A percentile compares a stretch with the other conserved stretches of the same genome.
Conservation (phyloP, 2,113 vertebrate species). For the Machaerirhynchus nigripectus region DNA sequence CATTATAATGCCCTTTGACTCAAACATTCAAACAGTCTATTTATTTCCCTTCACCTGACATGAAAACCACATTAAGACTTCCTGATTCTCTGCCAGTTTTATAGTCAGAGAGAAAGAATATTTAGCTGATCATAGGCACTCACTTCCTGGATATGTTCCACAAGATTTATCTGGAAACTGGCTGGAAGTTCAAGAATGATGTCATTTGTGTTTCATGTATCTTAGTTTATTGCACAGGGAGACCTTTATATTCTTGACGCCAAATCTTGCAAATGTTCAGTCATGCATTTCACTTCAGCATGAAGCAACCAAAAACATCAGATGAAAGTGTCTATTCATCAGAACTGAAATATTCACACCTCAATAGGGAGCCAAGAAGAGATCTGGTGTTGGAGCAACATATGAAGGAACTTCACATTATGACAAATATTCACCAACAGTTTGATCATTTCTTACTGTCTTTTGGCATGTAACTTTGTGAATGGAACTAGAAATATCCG, state of each 20-base stretch:
- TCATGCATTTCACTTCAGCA: not conserved
- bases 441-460: not conserved
- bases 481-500: not conserved
- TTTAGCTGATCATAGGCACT: not conserved
- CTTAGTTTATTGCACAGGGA: not conserved
- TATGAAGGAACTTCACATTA: not conserved
- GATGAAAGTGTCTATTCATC: not conserved
- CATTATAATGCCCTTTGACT: not conserved
- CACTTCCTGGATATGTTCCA: not conserved
- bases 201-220: not conserved
- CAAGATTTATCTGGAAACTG: not conserved
- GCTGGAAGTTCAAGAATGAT: not conserved
- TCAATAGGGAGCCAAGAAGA: not conserved
- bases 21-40: not conserved
- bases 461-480: not conserved
- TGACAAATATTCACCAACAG: not conserved
- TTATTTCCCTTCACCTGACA: not conserved
- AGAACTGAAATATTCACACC: conserved; percentile 13
- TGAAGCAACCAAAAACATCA: not conserved
- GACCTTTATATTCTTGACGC: not conserved
- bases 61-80: not conserved
- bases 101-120: not conserved
- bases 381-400: not conserved
- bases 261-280: not conserved
- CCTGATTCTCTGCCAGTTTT: not conserved